Evolutionary conservation across 2,113 vertebrate genomes (phyloP), one percentile per base, ranked within the genome.

Genomic region (Furnarius figulus): DNA sequence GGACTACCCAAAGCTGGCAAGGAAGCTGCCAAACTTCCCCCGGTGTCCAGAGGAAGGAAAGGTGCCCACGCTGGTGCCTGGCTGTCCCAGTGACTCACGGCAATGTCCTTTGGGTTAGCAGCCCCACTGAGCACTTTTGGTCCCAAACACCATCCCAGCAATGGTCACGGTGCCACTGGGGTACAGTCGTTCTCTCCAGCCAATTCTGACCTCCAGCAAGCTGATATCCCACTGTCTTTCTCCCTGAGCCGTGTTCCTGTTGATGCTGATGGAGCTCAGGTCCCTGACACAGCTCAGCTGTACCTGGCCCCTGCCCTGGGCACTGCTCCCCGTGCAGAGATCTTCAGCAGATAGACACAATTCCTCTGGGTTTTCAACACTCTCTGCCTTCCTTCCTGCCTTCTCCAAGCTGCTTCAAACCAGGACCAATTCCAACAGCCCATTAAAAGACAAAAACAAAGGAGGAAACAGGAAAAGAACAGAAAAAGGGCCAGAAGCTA

Each of bases 381-480:
- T 20, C 84, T 92, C 82, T 42, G 89, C 85, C 71, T 87, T 30
- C 94, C 93, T 91, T 10, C 94, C 90, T 95, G 81, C 76, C 88
- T 78, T 59, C 85, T 59, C 58, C 0, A 12, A 88, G 81, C 78
- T 10, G 55, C 86, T 74, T 84, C 83, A 65, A 58, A 74, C 52
- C 85, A 90, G 91, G 80, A 90, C 30, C 0, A 0, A 13, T 40
- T 82, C 94, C 93, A 95, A 62, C 53, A 68, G 70, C 66, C 61
- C 49, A 78, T 80, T 42, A 93, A 91, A 88, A 80, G 30, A 49
- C 11, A 14, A 50, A 4, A 8, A 67, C 79, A 83, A 44, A 77
- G 59, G 24, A 27, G 28, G 84, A 93, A 94, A 81, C 58, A 66
- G 49, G 73, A 78, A 87, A 80, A 79, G 59, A 72, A 66, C 6